A percentile compares a stretch with the other conserved stretches of the same genome.
Evolutionary conservation across 2,113 vertebrate genomes (phyloP).

Genomic region (Malaclemys terrapin): DNA sequence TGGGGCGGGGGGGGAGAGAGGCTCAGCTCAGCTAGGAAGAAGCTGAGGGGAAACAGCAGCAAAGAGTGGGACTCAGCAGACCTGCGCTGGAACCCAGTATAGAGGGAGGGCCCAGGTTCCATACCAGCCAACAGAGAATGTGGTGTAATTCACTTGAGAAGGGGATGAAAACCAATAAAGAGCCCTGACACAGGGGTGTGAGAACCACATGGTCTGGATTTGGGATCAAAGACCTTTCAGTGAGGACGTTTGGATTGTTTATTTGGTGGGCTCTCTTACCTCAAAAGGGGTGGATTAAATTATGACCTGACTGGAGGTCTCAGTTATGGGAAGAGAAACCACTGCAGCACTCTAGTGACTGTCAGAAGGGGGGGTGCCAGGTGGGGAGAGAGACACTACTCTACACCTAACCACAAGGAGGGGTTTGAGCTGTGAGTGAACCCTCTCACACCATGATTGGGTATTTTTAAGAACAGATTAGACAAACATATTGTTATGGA

Average conservation of each 20-base stretch:
- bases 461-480: neutral
- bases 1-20: neutral
- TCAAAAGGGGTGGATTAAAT: neutral
- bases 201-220: neutral
- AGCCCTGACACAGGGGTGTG: neutral
- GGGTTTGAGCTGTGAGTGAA: neutral
- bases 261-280: neutral
- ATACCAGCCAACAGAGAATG: neutral
- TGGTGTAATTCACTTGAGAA: neutral
- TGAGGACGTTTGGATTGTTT: neutral
- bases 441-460: neutral
- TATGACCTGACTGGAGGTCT: neutral
- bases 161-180: neutral
- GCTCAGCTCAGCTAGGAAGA: neutral
- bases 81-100: neutral
- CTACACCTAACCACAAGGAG: neutral
- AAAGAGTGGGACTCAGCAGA: neutral
- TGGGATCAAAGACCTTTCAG: neutral
- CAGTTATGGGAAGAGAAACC: neutral
- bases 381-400: neutral
- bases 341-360: neutral
- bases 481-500: neutral
- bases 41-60: neutral
- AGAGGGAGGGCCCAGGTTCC: neutral
- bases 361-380: neutral